These are phyloP conservation scores for Ophthalmolycus amberensis DNA, from an alignment of 2,113 vertebrate genomes.

Conservation along the genomic window DNA sequence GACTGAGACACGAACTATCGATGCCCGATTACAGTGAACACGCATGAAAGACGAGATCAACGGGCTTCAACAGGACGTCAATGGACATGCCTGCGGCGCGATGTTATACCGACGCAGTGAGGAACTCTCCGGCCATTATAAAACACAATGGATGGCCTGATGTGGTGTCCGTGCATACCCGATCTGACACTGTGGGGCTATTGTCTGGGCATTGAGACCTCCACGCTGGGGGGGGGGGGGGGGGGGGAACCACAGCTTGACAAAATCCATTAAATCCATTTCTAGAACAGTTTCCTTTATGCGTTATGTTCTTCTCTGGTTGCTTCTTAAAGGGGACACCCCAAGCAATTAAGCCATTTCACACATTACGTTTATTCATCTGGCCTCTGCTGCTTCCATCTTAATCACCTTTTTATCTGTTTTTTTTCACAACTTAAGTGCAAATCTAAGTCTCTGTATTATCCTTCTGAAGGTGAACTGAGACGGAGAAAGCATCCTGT, in stretches of 20 bases:
- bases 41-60: constrained; percentile 54
- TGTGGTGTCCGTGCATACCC: not conserved
- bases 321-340: not conserved
- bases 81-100: constrained; percentile 58
- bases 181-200: constrained; percentile 2
- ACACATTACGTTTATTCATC: not conserved
- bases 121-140: constrained; percentile 11
- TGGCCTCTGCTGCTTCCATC: not conserved
- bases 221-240: not conserved
- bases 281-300: not conserved
- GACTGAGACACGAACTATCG: constrained; percentile 37
- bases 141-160: constrained; percentile 12
- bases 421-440: not conserved
- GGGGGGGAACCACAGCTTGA: not conserved
- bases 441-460: not conserved
- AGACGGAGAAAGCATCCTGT: not conserved
- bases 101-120: constrained; percentile 37
- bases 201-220: not conserved
- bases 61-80: constrained; percentile 59
- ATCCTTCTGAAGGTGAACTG: not conserved
- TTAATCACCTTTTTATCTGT: not conserved
- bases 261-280: not conserved
- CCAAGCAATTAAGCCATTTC: not conserved
- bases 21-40: constrained; percentile 36
- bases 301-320: not conserved